Base-by-base conservation (phyloP, 2,888 invertebrate genomes). In the Norana najaformis region DNA sequence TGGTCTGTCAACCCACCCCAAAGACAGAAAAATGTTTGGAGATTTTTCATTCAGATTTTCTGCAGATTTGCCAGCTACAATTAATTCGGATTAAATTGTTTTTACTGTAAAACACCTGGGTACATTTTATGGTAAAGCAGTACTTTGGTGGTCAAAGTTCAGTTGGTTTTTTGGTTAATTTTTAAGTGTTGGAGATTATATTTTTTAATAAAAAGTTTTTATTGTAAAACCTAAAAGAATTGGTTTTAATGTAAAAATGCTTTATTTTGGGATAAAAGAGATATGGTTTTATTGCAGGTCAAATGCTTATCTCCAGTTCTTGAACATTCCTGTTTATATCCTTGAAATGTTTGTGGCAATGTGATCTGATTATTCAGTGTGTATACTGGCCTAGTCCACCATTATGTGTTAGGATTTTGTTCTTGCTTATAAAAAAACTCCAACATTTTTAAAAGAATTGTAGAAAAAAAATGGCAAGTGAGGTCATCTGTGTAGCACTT, bases 281-380 rank as follows among this genome's bases (percentile, higher is more conserved):
- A 1, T 23, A 47, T 47, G 30, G 4, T 69, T 69, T 69, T n/a
- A n/a, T 69, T 69, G n/a, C n/a, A 69, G n/a, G 69, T 69, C 69
- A 69, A n/a, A 69, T 69, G 69, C 30, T 69, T 69, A n/a, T 69
- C 30, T 69, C n/a, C 8, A n/a, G 69, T 69, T 69, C 69, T 8
- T 69, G n/a, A 69, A 69, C 69, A 69, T 69, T 69, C 69, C 69
- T 69, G 69, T n/a, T 69, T 69, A n/a, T 69, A n/a, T 69, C 69
- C 69, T 69, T 69, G 69, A n/a, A 69, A n/a, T 69, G 69, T 69
- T 13, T 69, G 69, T 69, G 69, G 8, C 30, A 69, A 69, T 69
- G 69, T 69, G 69, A 69, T 69, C 69, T 69, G 69, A 53, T 53
- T 53, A n/a, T 69, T 69, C 11, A 8, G 6, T 69, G 69, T 69